A percentile compares a stretch with the other conserved stretches of the same genome.
phyloP scores from a whole-genome alignment of 2,797 vertebrate species.

The Pseudochaenichthys georgianus region DNA sequence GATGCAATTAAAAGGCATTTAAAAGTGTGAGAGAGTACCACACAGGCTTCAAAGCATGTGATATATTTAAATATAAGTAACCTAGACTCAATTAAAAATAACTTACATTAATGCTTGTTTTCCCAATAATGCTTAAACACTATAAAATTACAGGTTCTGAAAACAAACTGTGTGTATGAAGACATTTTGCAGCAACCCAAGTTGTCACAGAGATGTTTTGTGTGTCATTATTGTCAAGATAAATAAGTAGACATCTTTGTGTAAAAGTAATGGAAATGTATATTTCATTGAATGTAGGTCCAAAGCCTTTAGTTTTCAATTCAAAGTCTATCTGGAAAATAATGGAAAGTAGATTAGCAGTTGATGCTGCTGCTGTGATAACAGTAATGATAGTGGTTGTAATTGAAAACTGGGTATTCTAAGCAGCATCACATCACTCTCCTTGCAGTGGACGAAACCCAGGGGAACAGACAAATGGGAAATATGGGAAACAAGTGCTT shows the following conservation, averaged over 20 bases:
- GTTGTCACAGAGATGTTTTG: neutral
- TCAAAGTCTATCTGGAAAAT: slow-evolving; percentile 58
- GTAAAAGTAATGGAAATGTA: slow-evolving; percentile 11
- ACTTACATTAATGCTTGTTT: neutral
- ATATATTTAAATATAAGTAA: neutral
- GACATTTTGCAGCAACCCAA: neutral
- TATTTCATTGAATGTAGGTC: slow-evolving; percentile 18
- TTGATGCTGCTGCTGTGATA: slow-evolving; percentile 59
- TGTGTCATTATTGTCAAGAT: slow-evolving; percentile 2
- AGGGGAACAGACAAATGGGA: slow-evolving; percentile 62
- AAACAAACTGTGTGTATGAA: slow-evolving; percentile 1
- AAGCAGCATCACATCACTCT: slow-evolving; percentile 59
- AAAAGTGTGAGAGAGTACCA: neutral
- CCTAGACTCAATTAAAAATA: neutral
- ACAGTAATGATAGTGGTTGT: slow-evolving; percentile 62
- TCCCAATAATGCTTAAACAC: neutral
- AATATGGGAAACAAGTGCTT: slow-evolving; percentile 71
- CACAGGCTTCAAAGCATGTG: no score
- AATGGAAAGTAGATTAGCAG: slow-evolving; percentile 63
- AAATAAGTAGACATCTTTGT: slow-evolving; percentile 19
- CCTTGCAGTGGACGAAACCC: slow-evolving; percentile 53
- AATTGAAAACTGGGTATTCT: slow-evolving; percentile 69
- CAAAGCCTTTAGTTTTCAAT: slow-evolving; percentile 58
- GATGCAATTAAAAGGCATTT: neutral
- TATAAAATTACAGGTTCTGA: neutral